Conservation (phyloP, 1,140 invertebrate genomes). For the Papilio dardanus region DNA sequence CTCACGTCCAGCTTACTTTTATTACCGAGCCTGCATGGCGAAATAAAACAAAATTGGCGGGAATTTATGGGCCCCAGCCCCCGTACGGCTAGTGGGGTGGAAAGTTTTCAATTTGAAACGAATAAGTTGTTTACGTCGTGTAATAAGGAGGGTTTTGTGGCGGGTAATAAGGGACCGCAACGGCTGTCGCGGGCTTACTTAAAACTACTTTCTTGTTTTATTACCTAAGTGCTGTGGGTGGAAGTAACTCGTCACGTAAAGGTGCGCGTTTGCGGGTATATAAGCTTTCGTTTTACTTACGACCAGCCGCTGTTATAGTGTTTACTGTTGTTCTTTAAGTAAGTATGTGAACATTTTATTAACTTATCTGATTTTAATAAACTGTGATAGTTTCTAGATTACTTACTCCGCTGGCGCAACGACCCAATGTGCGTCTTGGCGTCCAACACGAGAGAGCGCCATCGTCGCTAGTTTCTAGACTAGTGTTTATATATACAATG, state of each 20-base stretch:
- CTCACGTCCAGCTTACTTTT: conserved; percentile 82
- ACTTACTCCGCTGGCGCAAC: too few relatives aligned
- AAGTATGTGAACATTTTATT: background rate
- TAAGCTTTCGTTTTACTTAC: conserved; percentile 41
- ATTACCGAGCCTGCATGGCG: conserved; percentile 80
- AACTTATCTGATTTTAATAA: background rate
- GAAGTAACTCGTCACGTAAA: conserved; percentile 58
- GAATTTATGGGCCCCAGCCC: conserved; percentile 79
- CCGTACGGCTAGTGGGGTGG: conserved; percentile 78
- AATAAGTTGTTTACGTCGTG: conserved; percentile 79
- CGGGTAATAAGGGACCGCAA: conserved; percentile 75
- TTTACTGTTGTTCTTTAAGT: conserved; percentile 32
- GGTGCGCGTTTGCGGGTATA: conserved; percentile 55
- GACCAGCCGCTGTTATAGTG: conserved; percentile 37
- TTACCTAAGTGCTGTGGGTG: conserved; percentile 73
- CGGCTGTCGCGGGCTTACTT: conserved; percentile 77
- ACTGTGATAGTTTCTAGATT: background rate
- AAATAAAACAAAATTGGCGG: conserved; percentile 82
- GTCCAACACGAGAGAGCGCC: too few relatives aligned
- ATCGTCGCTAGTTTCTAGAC: too few relatives aligned
- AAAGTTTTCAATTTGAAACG: conserved; percentile 82
- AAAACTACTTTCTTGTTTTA: conserved; percentile 81
- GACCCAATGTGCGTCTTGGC: too few relatives aligned
- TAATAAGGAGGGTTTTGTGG: conserved; percentile 80
- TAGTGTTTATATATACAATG: too few relatives aligned